Percentiles rank a stretch among this genome's conserved stretches.
phyloP scores from a whole-genome alignment of 2,113 vertebrate species.

The Spheniscus mendiculus region DNA sequence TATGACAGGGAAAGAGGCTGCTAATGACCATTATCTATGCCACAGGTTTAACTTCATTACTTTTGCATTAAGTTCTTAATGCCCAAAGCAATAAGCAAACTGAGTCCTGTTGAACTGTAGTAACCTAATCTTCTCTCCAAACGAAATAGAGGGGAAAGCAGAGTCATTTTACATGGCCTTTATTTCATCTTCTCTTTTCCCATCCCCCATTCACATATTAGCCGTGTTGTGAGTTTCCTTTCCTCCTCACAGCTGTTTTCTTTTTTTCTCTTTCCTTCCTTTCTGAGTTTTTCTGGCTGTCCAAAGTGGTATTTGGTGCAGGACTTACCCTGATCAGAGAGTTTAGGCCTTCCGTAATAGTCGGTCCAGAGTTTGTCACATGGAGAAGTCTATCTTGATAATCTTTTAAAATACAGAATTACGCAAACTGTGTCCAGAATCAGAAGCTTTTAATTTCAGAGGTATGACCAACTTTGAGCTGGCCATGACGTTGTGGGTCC shows the following conservation, averaged over 20 bases:
- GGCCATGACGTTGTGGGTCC: background rate
- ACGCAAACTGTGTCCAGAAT: background rate
- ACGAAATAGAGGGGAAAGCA: constrained; percentile 2
- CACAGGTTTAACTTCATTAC: constrained; percentile 73
- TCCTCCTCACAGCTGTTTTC: background rate
- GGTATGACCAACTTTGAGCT: background rate
- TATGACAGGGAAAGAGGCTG: constrained; percentile 53
- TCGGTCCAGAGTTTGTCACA: background rate
- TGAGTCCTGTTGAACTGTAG: constrained; percentile 17
- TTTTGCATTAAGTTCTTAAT: constrained; percentile 51
- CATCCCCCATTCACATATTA: background rate
- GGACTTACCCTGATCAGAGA: background rate
- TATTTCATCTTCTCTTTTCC: background rate
- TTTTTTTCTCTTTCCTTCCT: background rate
- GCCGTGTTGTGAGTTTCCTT: background rate
- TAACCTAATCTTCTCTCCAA: constrained; percentile 25
- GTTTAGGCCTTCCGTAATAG: background rate
- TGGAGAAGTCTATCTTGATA: background rate
- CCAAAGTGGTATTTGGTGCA: background rate
- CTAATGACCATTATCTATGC: constrained; percentile 73
- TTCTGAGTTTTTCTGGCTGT: background rate
- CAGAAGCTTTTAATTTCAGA: background rate
- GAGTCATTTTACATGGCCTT: background rate
- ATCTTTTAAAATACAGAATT: background rate
- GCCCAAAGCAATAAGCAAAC: constrained; percentile 57